Conservation (phyloP, 2,113 vertebrate species). For the Mesembrinibis cayennensis region DNA sequence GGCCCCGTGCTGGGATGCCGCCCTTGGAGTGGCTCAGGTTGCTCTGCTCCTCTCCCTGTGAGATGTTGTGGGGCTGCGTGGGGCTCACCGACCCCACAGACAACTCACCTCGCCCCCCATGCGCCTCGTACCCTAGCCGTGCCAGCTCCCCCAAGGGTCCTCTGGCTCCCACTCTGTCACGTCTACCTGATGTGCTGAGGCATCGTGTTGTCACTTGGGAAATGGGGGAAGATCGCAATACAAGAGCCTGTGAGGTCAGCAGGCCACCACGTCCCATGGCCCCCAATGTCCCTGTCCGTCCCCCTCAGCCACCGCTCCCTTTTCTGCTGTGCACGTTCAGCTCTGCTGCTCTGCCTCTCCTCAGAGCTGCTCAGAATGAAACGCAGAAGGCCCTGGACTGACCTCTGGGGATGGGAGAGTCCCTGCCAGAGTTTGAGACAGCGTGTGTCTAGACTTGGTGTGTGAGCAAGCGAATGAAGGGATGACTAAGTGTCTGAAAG, state of each 20-base stretch:
- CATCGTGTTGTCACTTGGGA: not conserved
- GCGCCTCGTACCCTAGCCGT: rapidly evolving
- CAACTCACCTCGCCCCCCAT: rapidly evolving
- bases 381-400: not conserved
- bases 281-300: not conserved
- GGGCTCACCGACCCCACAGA: not conserved
- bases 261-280: rapidly evolving
- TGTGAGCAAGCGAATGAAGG: not conserved
- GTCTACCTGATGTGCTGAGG: not conserved
- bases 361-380: not conserved
- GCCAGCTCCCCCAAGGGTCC: not conserved
- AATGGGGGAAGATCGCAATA: not conserved
- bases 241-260: not conserved
- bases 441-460: not conserved
- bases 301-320: rapidly evolving
- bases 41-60: not conserved
- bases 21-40: not conserved
- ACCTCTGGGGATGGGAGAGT: not conserved
- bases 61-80: not conserved
- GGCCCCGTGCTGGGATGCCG: not conserved
- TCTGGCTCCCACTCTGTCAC: not conserved
- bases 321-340: rapidly evolving
- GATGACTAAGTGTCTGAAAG: constrained; percentile 63
- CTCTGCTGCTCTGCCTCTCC: not conserved
- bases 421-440: not conserved